phyloP scores from a whole-genome alignment of 2,113 vertebrate genomes.

The Spheniscus mendiculus region DNA sequence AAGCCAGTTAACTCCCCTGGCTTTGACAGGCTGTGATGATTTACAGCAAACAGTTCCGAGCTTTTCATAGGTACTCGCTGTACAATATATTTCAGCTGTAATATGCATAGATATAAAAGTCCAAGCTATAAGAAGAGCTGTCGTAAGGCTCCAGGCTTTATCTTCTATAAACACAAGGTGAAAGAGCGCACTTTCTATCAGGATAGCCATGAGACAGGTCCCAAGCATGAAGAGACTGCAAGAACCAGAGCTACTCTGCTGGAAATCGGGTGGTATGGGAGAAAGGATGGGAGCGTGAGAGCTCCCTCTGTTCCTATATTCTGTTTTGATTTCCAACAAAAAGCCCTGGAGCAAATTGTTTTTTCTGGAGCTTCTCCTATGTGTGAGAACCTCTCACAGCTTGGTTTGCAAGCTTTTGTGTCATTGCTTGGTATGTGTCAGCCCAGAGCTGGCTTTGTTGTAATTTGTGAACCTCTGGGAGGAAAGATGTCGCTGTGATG shows the following conservation, averaged over 20 bases:
- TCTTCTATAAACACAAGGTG: neutral
- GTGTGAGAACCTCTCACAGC: neutral
- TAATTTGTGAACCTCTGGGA: neutral
- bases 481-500: neutral
- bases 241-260: neutral
- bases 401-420: neutral
- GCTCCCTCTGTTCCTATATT: neutral
- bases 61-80: neutral
- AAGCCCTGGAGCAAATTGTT: neutral
- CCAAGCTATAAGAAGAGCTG: neutral
- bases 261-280: fast-evolving
- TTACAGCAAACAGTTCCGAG: neutral
- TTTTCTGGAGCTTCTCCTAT: neutral
- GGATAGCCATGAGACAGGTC: neutral
- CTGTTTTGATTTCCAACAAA: neutral
- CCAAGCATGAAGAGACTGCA: neutral
- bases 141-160: neutral
- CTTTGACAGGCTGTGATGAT: neutral
- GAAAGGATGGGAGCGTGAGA: neutral
- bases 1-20: neutral
- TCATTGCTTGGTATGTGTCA: neutral
- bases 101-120: neutral
- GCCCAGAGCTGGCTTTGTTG: neutral
- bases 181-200: neutral
- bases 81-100: neutral